phyloP scores from a whole-genome alignment of 2,113 vertebrate genomes.

The Rhinolophus ferrumequinum region DNA sequence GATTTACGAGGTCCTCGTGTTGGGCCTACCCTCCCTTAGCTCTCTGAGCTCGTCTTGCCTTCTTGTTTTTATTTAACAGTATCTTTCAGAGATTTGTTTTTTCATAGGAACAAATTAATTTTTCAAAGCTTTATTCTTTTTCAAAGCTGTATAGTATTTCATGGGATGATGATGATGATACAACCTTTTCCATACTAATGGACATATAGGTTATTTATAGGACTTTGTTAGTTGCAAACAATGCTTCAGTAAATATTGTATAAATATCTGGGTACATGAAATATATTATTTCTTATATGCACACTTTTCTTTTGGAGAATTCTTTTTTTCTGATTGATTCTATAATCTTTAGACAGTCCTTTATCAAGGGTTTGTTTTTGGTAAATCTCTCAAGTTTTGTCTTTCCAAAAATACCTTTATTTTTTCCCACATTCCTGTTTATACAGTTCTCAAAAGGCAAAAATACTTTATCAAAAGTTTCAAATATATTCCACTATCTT shows the following conservation, averaged over 20 bases:
- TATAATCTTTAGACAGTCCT: neutral
- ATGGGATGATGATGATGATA: neutral
- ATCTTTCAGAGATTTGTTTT: neutral
- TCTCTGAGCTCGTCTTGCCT: neutral
- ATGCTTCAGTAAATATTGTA: neutral
- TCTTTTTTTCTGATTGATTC: neutral
- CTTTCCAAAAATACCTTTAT: conserved; percentile 30
- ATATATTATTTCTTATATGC: neutral
- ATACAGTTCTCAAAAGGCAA: neutral
- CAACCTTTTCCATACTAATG: neutral
- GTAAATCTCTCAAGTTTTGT: neutral
- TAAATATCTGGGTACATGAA: neutral
- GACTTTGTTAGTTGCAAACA: neutral
- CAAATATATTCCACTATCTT: neutral
- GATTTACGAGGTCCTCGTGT: neutral
- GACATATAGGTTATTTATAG: neutral
- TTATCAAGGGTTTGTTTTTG: neutral
- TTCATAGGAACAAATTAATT: neutral
- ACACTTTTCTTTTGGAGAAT: neutral
- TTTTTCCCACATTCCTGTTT: neutral
- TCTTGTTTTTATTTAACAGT: neutral
- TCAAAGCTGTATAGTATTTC: neutral
- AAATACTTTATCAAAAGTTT: neutral
- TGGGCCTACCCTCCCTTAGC: neutral
- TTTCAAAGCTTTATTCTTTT: neutral